Evolutionary conservation across 2,888 invertebrate species (phyloP).

Genomic region (Drosophila formosana): DNA sequence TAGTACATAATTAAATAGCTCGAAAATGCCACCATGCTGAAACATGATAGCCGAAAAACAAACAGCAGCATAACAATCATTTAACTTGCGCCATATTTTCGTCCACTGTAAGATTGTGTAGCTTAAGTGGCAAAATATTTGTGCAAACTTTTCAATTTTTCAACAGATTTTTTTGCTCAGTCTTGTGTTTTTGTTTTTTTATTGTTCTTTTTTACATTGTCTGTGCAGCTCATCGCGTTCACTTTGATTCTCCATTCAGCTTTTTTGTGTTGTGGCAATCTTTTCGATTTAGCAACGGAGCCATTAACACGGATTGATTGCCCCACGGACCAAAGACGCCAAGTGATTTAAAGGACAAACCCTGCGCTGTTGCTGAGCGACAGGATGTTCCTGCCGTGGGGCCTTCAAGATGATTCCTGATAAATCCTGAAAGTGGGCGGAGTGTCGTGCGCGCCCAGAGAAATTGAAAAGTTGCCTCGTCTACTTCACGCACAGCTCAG

Average conservation of each 20-base stretch:
- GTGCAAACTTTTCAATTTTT: conserved; percentile 63
- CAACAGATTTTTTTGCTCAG: conserved; percentile 16
- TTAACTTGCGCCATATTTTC: conserved; percentile 53
- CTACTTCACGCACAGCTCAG: conserved; percentile 44
- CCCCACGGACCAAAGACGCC: conserved; percentile 73
- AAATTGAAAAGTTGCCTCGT: conserved; percentile 57
- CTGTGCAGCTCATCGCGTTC: conserved; percentile 8
- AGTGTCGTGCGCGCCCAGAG: conserved; percentile 36
- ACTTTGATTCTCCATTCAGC: conserved; percentile 18
- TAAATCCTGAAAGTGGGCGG: conserved; percentile 22
- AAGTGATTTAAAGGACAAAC: conserved; percentile 75
- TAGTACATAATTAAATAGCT: conserved; percentile 74
- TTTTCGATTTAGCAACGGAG: conserved; percentile 74
- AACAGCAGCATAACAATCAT: conserved; percentile 47
- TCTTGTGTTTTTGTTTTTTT: conserved; percentile 6
- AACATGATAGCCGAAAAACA: conserved; percentile 10
- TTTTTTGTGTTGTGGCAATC: conserved; percentile 53
- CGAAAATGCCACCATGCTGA: conserved; percentile 47
- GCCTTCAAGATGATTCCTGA: conserved; percentile 31
- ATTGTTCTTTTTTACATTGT: neutral
- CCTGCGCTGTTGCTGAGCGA: conserved; percentile 47
- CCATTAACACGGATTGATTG: conserved; percentile 80
- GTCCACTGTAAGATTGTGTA: conserved; percentile 48
- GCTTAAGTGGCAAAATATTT: conserved; percentile 74
- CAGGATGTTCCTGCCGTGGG: conserved; percentile 26